phyloP scores from a whole-genome alignment of 2,797 vertebrate genomes.

The Xiphophorus birchmanni region DNA sequence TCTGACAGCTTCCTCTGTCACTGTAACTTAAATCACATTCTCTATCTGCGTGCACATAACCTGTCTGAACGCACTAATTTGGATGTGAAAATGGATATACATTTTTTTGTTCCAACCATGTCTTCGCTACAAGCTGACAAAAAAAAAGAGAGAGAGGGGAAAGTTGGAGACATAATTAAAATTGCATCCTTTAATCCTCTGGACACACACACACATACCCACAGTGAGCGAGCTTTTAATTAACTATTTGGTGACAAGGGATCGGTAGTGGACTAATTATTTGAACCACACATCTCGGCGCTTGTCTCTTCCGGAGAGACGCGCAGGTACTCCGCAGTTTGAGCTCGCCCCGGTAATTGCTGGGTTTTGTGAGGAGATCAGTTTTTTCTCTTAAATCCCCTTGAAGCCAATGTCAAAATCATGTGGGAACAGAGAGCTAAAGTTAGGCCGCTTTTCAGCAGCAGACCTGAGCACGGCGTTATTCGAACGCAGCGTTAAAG shows the following conservation, averaged over 20 bases:
- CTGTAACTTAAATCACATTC: neutral
- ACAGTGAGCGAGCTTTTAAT: conserved; percentile 67
- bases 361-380: conserved; percentile 40
- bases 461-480: conserved; percentile 42
- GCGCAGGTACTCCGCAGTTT: conserved; percentile 39
- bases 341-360: conserved; percentile 62
- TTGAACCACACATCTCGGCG: conserved; percentile 50
- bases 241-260: conserved; percentile 72
- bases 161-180: conserved; percentile 63
- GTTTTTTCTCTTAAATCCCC: conserved; percentile 33
- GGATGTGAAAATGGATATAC: conserved; percentile 6
- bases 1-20: neutral
- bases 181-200: conserved; percentile 77
- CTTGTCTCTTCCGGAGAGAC: conserved; percentile 38
- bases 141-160: conserved; percentile 27
- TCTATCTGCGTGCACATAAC: neutral
- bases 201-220: conserved; percentile 54
- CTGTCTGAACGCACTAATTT: neutral
- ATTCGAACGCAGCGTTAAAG: conserved; percentile 54
- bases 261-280: conserved; percentile 74
- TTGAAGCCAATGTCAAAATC: conserved; percentile 47
- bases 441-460: conserved; percentile 47
- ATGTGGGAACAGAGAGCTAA: conserved; percentile 37
- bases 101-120: conserved; percentile 20
- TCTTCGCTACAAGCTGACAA: conserved; percentile 33